Evolutionary conservation across 2,797 vertebrate species (phyloP).

Genomic region (Dryobates pubescens): DNA sequence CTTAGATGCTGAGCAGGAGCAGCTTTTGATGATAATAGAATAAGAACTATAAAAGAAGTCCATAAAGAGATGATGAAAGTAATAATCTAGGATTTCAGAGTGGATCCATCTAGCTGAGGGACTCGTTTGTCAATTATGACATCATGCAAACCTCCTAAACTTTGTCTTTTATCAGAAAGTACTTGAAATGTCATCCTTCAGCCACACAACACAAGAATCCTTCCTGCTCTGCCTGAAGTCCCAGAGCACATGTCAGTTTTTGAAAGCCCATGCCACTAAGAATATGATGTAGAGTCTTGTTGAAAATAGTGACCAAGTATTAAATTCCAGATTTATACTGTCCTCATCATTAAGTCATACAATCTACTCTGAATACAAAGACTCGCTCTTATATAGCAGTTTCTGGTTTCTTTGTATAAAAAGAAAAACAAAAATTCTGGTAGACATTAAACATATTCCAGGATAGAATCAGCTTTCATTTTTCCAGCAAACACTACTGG

Average conservation of each 20-base stretch:
- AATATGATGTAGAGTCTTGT: neutral
- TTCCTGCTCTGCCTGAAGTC: neutral
- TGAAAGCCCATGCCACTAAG: neutral
- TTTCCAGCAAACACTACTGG: neutral
- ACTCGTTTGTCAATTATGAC: neutral
- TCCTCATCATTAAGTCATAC: neutral
- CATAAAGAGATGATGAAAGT: neutral
- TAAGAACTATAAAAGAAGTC: neutral
- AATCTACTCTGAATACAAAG: neutral
- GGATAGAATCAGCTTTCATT: neutral
- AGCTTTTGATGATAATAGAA: neutral
- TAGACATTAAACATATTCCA: neutral
- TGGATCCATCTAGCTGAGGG: neutral
- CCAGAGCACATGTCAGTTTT: neutral
- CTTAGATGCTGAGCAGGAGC: neutral
- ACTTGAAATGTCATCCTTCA: neutral
- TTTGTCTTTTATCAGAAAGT: neutral
- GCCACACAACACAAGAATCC: neutral
- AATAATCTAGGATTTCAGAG: neutral
- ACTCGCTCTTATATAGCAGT: neutral
- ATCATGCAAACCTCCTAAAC: neutral
- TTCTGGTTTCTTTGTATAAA: neutral
- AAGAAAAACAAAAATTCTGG: neutral
- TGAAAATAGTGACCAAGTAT: neutral
- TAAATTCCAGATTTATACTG: neutral